Conservation (phyloP, 1,140 invertebrate species). For the Drosophila kanapiae region DNA sequence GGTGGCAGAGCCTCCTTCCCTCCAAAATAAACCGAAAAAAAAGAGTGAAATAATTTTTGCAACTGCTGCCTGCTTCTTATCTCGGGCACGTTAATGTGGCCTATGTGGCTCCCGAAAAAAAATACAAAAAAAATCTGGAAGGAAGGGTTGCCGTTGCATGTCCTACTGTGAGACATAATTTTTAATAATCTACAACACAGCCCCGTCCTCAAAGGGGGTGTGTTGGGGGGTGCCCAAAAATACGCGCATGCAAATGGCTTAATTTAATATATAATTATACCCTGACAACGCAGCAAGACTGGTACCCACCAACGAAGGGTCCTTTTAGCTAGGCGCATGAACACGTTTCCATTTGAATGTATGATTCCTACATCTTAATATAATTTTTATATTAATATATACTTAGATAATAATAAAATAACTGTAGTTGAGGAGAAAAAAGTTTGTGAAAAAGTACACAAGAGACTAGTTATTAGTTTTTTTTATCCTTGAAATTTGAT, state of each 20-base stretch:
- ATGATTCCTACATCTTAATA: neutral
- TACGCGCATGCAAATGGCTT: conserved; percentile 81
- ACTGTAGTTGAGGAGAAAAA: neutral
- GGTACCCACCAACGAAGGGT: neutral
- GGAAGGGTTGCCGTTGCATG: conserved; percentile 65
- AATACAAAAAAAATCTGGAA: conserved; percentile 8
- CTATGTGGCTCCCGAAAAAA: conserved; percentile 63
- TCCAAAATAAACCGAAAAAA: conserved; percentile 23
- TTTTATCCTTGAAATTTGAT: no score
- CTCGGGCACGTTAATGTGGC: conserved; percentile 80
- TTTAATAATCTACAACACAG: conserved; percentile 82
- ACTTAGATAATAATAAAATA: no score
- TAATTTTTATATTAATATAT: neutral
- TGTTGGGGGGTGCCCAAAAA: conserved; percentile 36
- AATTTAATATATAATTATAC: conserved; percentile 82
- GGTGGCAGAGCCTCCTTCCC: conserved; percentile 1
- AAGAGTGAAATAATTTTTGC: conserved; percentile 64
- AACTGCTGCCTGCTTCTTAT: conserved; percentile 76
- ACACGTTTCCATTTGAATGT: neutral
- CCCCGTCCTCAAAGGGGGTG: conserved; percentile 33
- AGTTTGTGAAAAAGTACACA: no score
- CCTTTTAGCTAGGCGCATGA: conserved; percentile 1
- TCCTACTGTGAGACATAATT: conserved; percentile 82
- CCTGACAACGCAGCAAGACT: conserved; percentile 31
- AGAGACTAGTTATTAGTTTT: no score